phyloP scores from a whole-genome alignment of 2,888 invertebrate genomes.

The Nemotelus nigrinus region DNA sequence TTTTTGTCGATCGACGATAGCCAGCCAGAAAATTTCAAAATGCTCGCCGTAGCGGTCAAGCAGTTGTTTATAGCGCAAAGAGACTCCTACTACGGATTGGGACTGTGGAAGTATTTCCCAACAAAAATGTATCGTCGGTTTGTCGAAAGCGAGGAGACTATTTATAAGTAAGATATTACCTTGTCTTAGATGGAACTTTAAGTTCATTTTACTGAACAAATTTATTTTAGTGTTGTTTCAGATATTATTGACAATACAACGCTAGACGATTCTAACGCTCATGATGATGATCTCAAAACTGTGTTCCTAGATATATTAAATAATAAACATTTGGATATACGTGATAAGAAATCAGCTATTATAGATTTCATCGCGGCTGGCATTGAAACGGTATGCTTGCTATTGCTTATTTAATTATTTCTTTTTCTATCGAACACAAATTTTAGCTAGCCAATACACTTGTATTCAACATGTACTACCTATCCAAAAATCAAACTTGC shows the following conservation, averaged over 20 bases:
- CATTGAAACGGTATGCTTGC: conserved; percentile 76
- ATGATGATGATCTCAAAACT: conserved; percentile 72
- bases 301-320: conserved; percentile 80
- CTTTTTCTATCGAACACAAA: neutral
- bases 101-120: conserved; percentile 82
- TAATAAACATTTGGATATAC: conserved; percentile 76
- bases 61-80: conserved; percentile 80
- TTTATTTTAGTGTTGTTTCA: conserved; percentile 74
- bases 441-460: conserved; percentile 82
- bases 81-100: conserved; percentile 84
- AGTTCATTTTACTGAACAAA: neutral
- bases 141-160: conserved; percentile 78
- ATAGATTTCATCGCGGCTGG: conserved; percentile 89
- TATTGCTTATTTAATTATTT: neutral
- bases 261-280: conserved; percentile 63
- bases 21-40: conserved; percentile 70
- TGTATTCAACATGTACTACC: conserved; percentile 78
- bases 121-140: conserved; percentile 78
- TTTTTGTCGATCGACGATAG: conserved; percentile 69
- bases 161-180: conserved; percentile 74
- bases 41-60: conserved; percentile 78
- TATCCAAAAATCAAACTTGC: conserved; percentile 74
- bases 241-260: conserved; percentile 78
- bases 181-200: neutral
- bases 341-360: conserved; percentile 85